Percentiles rank a stretch among this genome's conserved stretches.
Conservation (phyloP, 35 echinoderm and acorn worm genomes). For the Acanthaster planci region DNA sequence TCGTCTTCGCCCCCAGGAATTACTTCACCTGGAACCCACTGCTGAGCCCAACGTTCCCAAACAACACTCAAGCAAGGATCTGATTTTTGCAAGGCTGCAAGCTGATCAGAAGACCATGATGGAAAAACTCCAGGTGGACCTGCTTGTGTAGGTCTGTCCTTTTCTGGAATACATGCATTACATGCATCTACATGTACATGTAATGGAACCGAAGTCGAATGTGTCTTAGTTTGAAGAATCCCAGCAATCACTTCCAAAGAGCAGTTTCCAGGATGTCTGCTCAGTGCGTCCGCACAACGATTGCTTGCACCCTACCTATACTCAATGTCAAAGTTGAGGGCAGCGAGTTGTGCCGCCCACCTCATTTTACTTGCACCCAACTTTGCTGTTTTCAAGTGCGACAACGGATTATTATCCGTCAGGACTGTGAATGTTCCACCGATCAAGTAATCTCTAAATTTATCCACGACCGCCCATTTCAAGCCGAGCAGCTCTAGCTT, state of each 20-base stretch:
- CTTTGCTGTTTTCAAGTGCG: conserved; percentile 59
- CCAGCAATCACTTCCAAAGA: background rate
- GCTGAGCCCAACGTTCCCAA: background rate
- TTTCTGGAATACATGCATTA: background rate
- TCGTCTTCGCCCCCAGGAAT: background rate
- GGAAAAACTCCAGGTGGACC: background rate
- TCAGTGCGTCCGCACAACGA: conserved; percentile 58
- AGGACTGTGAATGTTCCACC: conserved; percentile 35
- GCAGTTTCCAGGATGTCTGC: conserved; percentile 36
- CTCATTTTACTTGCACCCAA: conserved; percentile 65
- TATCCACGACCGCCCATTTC: conserved; percentile 77
- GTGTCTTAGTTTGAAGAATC: background rate
- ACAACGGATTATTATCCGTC: conserved; percentile 79
- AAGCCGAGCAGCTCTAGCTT: conserved; percentile 9
- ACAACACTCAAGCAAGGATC: background rate
- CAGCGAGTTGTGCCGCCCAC: conserved; percentile 64
- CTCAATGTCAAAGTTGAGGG: conserved; percentile 59
- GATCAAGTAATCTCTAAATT: conserved; percentile 69
- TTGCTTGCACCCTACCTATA: conserved; percentile 57
- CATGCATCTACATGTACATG: background rate
- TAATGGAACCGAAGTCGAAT: background rate
- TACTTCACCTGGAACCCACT: background rate
- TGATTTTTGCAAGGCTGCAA: background rate
- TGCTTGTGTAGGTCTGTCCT: background rate
- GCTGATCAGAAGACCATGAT: background rate